Evolutionary conservation across 2,888 invertebrate species (phyloP).

Genomic region (Nomada fabriciana): DNA sequence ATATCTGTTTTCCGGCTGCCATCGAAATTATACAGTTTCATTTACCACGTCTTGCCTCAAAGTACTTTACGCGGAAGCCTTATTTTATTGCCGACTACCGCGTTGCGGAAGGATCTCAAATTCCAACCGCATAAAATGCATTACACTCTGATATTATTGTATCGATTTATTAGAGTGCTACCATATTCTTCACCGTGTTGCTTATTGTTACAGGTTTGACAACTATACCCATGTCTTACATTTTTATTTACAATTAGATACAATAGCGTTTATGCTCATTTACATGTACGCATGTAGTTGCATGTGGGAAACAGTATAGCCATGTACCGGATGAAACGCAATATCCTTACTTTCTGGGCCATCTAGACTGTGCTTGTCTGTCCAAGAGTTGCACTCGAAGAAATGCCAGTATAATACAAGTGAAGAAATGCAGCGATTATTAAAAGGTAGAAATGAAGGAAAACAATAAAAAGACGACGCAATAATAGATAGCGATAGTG

Average conservation of each 20-base stretch:
- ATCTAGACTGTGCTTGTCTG: background rate
- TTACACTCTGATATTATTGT: background rate
- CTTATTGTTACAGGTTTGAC: background rate
- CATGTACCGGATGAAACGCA: background rate
- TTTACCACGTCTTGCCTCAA: background rate
- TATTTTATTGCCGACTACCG: background rate
- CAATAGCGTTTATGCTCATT: too few species aligned
- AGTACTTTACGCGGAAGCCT: background rate
- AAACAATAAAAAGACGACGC: background rate
- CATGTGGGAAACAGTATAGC: too few species aligned
- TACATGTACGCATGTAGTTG: too few species aligned
- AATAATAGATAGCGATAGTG: too few species aligned
- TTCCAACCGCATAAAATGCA: background rate
- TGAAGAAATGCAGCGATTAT: too few species aligned
- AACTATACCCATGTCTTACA: background rate
- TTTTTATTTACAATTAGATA: background rate
- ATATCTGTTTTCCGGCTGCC: constrained; percentile 2
- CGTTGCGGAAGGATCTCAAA: background rate
- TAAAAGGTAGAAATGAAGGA: too few species aligned
- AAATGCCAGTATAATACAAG: background rate
- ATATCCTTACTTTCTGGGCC: background rate
- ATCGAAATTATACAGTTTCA: background rate
- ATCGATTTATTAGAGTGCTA: background rate
- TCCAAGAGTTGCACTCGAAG: background rate
- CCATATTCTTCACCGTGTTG: too few species aligned